Evolutionary conservation across 2,797 vertebrate genomes (phyloP), one percentile per base, ranked within the genome.

Genomic region (Mormyrops boulengeri): DNA sequence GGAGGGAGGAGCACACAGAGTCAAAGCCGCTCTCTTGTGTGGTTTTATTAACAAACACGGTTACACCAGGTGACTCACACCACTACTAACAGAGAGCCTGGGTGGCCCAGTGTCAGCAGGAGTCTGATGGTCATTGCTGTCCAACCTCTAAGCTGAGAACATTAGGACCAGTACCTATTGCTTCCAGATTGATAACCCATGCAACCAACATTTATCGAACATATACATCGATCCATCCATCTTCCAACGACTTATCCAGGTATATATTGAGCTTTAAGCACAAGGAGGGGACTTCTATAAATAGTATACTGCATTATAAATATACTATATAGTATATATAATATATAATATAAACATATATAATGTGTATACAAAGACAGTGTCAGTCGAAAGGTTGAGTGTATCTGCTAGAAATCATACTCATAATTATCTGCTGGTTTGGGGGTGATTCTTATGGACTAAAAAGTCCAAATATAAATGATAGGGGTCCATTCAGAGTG

Each of bases 1-100:
- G 85, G 92, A 73, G 88, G 87, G 88, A 90, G 9, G 55, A 57
- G 85, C 66, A 80, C 44, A 44, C 69, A 22, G 26, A 19, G 8
- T 38, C 8, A 22, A 44, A 26, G 22, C 47, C 80, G 4, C 38
- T 44, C 47, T 80, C 85, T 80, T 17, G 77, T 7, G 50, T 47
- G 26, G 50, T 26, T 5, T 60, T 7, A n/a, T 57, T 87, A 55
- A 53, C 82, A 86, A 44, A 49, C 34, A 11, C 22, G 88, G 2
- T 60, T 69, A 60, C 55, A 69, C 41, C 82, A 66, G 53, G 9
- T 1, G 50, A 89, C 50, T 90, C 88, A 73, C 90, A 91, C 47
- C 38, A 30, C 84, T 87, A 88, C 30, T 84, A 89, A 85, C 57
- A 89, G 92, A 19, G 80, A 84, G 8, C 7, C 47, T 49, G 82